Evolutionary conservation across 2,888 invertebrate genomes (phyloP), one percentile per base, ranked within the genome.

Genomic region (Schizaphis graminum): DNA sequence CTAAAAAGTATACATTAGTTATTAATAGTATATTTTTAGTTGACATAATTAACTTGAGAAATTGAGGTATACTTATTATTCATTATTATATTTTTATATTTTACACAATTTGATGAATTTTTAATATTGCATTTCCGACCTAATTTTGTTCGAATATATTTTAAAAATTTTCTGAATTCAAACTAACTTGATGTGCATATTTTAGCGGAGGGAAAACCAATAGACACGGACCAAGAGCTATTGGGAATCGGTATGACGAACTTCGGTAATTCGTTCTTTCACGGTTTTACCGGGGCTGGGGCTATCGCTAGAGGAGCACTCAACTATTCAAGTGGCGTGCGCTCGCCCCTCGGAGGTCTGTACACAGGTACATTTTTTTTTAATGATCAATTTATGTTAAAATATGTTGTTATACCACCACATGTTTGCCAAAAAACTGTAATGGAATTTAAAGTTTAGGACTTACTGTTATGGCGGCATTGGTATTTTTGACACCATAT

Each of bases 211-310:
- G 98, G 98, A n/a, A 97, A 97, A 95, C 96, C 98, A 85, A 98
- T 99, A 91, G 98, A 99, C 96, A 98, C 99, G 56, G 98, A 98
- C 49, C 98, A 98, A 96, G 99, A 99, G 96, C 97, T 99, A 95
- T 97, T 99, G 94, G 98, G 99, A 10, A 97, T 99, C 94, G 98
- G 98, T 90, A 96, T 97, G 61, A 97, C 98, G 94, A 98, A 98
- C 96, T 96, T 99, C 92, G 97, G 97, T 93, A 98, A 98, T 96
- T 98, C 98, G 0, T 98, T 99, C 96, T 97, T 98, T 95, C 97
- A 97, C 95, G 97, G 98, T 5, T 99, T 98, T 96, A 98, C 99
- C 0, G 97, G 98, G 16, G 97, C 98, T 85, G 99, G 98, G 95
- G 98, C 98, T 28, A 96, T 98, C 93, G 98, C 98, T 94, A 97